These are phyloP conservation scores for Malacosoma neustria DNA, from an alignment of 2,888 invertebrate species.

Conservation along the genomic window DNA sequence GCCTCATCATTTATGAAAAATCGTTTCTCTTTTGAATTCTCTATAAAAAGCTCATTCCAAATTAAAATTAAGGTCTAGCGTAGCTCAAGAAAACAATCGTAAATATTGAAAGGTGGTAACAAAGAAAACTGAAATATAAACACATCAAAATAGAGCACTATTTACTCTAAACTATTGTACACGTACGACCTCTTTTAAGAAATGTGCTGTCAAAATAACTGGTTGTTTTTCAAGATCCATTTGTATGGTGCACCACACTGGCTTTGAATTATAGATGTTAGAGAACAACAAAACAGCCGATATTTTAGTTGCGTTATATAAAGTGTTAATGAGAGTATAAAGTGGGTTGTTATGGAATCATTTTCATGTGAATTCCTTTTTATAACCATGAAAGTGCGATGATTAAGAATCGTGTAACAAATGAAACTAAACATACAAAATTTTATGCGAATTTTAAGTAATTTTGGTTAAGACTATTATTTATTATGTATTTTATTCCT, in stretches of 20 bases:
- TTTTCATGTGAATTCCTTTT: conserved; percentile 11
- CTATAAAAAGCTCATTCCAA: conserved; percentile 72
- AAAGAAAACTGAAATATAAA: conserved; percentile 28
- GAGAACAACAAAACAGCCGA: conserved; percentile 56
- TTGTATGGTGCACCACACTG: conserved; percentile 50
- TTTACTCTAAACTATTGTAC: conserved; percentile 21
- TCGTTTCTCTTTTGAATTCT: conserved; percentile 60
- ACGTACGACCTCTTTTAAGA: conserved; percentile 42
- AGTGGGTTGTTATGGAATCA: conserved; percentile 19
- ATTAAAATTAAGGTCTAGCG: conserved; percentile 73
- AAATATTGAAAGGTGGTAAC: conserved; percentile 25
- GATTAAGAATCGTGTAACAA: background rate
- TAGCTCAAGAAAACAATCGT: conserved; percentile 46
- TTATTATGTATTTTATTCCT: too few relatives aligned
- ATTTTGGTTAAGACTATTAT: too few relatives aligned
- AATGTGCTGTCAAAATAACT: conserved; percentile 60
- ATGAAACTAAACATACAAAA: background rate
- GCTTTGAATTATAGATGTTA: conserved; percentile 56
- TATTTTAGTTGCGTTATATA: conserved; percentile 52
- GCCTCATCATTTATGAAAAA: conserved; percentile 73
- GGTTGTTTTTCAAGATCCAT: conserved; percentile 69
- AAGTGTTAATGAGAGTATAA: conserved; percentile 48
- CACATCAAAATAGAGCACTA: conserved; percentile 12
- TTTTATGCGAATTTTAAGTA: background rate
- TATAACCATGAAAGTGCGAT: background rate